Base-by-base conservation (phyloP, 2,888 invertebrate genomes). In the Andrena trimmerana region DNA sequence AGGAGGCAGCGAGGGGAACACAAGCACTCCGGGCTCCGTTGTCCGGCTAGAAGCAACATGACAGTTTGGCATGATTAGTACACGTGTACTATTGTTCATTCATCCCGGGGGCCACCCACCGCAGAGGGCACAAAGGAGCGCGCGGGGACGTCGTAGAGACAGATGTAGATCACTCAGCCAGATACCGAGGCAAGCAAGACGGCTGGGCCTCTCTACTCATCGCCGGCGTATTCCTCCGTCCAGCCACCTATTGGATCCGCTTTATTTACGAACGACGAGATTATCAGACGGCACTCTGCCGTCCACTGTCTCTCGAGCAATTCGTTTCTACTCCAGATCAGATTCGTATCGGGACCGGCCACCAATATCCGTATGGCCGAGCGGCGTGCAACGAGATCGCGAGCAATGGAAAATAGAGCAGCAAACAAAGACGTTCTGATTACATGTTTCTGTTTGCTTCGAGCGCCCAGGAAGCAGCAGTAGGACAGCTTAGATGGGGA, bases 71-170 rank as follows among this genome's bases (percentile, higher is more conserved):
- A 90, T 90, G 92, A 92, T 90, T 88, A 84, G 86, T 90, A 92
- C 92, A 91, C 88, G 90, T 91, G 90, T 92, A 88, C 89, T 89
- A 92, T 92, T 92, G 92, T 91, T 85, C 85, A 71, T 84, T 86
- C 71, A 72, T 82, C 59, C 70, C 42, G 68, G 27, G 52, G 82
- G 82, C 82, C 82, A 83, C 82, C 82, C 82, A 83, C 82, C 83
- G 65, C 48, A 59, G 27, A 42, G 20, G 16, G 59, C 29, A 69
- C 69, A 81, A 83, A 83, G 78, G 83, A 54, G 54, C 71, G 73
- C 66, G 72, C 68, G 77, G 29, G 70, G 82, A 67, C 60, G 50
- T 42, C 80, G 62, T n/a, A 72, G 77, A 62, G 81, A 83, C 76
- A 70, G 66, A 71, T 59, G 71, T 60, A 74, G 86, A 81, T 83